Conservation (phyloP, 2,113 vertebrate species). For the Amblyornis subalaris region DNA sequence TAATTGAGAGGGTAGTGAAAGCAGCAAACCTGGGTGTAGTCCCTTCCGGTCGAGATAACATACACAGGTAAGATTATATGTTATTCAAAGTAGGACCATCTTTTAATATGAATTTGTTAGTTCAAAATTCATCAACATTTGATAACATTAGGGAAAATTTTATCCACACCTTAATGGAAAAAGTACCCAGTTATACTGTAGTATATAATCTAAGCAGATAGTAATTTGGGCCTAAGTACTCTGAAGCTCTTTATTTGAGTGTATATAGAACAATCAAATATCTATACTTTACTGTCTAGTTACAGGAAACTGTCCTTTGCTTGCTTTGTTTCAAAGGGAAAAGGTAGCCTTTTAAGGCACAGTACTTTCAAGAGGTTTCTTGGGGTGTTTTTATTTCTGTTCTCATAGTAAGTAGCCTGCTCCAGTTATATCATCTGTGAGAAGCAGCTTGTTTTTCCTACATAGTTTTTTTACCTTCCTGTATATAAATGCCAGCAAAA, state of each 20-base stretch:
- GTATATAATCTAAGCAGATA: not conserved
- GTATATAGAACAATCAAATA: not conserved
- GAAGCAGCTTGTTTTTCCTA: not conserved
- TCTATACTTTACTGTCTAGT: not conserved
- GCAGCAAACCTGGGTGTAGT: constrained; percentile 87
- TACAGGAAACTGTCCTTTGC: not conserved
- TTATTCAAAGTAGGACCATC: not conserved
- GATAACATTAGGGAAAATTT: not conserved
- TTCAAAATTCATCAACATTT: not conserved
- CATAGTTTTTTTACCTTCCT: not conserved
- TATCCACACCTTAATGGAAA: not conserved
- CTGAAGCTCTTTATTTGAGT: not conserved
- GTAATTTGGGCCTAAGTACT: not conserved
- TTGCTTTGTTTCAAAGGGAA: not conserved
- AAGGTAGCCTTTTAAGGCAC: not conserved
- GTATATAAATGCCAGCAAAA: not conserved
- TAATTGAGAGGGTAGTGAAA: constrained; percentile 81
- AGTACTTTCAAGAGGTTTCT: not conserved
- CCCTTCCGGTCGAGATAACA: constrained; percentile 77
- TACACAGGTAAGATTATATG: constrained; percentile 79
- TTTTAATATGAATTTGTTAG: not conserved
- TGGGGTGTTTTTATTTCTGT: fast-evolving
- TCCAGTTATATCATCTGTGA: not conserved
- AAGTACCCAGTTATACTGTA: not conserved
- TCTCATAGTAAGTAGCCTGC: not conserved